Evolutionary conservation across 2,888 invertebrate genomes (phyloP).

Genomic region (Coelopa pilipes): DNA sequence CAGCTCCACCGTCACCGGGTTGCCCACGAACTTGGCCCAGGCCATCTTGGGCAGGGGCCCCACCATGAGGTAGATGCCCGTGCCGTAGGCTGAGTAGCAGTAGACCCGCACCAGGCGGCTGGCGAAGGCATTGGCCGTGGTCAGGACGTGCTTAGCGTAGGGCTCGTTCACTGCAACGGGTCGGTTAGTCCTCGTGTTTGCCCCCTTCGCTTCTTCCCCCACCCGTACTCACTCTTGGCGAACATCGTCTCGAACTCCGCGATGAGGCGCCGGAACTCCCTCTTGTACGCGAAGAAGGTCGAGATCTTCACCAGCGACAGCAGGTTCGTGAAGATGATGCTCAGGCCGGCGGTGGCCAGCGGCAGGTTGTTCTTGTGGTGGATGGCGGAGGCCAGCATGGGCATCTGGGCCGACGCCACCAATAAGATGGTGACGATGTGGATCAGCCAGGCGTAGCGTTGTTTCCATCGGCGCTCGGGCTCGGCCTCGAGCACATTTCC

Average conservation of each 20-base stretch:
- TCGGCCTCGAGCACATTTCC: constrained; percentile 47
- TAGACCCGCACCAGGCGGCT: constrained; percentile 52
- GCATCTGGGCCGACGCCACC: constrained; percentile 59
- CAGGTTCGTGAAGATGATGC: constrained; percentile 58
- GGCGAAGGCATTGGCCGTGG: constrained; percentile 50
- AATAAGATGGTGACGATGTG: constrained; percentile 43
- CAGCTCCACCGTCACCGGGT: constrained; percentile 48
- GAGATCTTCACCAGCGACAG: constrained; percentile 59
- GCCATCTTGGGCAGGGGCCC: constrained; percentile 54
- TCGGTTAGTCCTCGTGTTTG: background rate
- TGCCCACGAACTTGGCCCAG: constrained; percentile 44
- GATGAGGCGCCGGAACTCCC: constrained; percentile 55
- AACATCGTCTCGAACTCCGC: constrained; percentile 54
- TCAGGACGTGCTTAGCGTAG: constrained; percentile 45
- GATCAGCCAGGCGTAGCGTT: background rate
- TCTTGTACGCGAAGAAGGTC: constrained; percentile 57
- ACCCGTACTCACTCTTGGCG: constrained; percentile 49
- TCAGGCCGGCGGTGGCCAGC: constrained; percentile 58
- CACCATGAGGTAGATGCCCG: constrained; percentile 60
- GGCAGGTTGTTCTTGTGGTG: constrained; percentile 56
- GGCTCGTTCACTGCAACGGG: constrained; percentile 44
- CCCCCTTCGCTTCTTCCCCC: background rate
- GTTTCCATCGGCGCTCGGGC: too few relatives aligned
- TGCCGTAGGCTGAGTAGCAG: constrained; percentile 52
- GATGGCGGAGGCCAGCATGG: constrained; percentile 55